Conservation (phyloP, 2,797 vertebrate species). For the Momotus momota region DNA sequence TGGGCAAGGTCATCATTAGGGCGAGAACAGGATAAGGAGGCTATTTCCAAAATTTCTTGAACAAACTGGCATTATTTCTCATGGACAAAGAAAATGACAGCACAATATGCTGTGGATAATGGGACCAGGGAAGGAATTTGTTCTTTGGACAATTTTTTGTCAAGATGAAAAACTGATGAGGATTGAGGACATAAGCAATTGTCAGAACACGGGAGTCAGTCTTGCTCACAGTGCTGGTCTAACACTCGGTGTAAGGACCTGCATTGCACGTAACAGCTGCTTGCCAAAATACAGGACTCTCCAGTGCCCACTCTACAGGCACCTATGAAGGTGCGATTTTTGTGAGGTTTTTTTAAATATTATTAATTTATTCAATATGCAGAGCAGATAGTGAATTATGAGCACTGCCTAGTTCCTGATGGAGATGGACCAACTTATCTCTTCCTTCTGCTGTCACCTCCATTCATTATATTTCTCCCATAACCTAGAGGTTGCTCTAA, state of each 20-base stretch:
- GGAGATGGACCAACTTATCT: background rate
- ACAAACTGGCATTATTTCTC: background rate
- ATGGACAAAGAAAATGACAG: background rate
- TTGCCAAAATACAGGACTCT: background rate
- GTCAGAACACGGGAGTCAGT: background rate
- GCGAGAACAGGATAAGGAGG: background rate
- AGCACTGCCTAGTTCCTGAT: background rate
- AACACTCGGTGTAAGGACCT: background rate
- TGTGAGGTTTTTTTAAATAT: background rate
- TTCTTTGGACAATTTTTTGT: background rate
- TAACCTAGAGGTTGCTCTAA: background rate
- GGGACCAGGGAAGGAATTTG: background rate
- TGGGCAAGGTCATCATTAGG: background rate
- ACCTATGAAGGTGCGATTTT: background rate
- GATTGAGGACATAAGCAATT: background rate
- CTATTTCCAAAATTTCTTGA: background rate
- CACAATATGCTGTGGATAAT: background rate
- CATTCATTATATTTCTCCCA: rapidly evolving
- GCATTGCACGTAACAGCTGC: background rate
- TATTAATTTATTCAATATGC: background rate
- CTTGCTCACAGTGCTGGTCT: background rate
- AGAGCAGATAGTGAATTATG: background rate
- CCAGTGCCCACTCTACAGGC: background rate
- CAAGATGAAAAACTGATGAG: background rate
- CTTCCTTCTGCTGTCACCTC: background rate